Evolutionary conservation across 2,888 invertebrate species (phyloP).

Genomic region (Scaptomyza reducta): DNA sequence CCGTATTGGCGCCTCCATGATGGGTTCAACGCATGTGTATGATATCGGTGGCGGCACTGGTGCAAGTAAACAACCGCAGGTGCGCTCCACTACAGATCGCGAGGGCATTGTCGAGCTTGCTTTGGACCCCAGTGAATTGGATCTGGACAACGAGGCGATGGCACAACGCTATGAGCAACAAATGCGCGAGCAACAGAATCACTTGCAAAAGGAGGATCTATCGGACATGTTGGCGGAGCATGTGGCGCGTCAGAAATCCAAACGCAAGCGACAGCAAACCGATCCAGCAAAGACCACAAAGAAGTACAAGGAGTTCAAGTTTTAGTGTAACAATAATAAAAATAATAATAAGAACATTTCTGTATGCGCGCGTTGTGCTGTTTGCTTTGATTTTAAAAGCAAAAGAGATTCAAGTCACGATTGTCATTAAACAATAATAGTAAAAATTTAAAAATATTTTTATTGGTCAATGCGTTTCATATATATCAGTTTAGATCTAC

Average conservation of each 20-base stretch:
- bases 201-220: constrained; percentile 95
- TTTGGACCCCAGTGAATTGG: constrained; percentile 98
- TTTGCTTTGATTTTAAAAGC: constrained; percentile 11
- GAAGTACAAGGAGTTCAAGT: constrained; percentile 99
- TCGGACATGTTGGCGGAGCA: constrained; percentile 99
- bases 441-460: constrained; percentile 25
- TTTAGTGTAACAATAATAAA: constrained; percentile 85
- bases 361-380: constrained; percentile 11
- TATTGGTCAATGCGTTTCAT: constrained; percentile 1
- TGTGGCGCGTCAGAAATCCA: constrained; percentile 97
- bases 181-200: constrained; percentile 95
- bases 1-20: constrained; percentile 95
- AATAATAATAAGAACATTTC: constrained; percentile 1
- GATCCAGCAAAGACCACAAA: constrained; percentile 94
- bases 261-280: constrained; percentile 95
- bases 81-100: constrained; percentile 84
- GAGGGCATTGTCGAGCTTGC: constrained; percentile 95
- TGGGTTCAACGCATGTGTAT: constrained; percentile 99
- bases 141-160: constrained; percentile 98
- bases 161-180: constrained; percentile 98
- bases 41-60: constrained; percentile 91
- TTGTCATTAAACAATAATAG: constrained; percentile 44
- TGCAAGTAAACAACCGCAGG: constrained; percentile 85
- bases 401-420: constrained; percentile 24
- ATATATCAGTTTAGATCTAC: not conserved